Evolutionary conservation across 1,140 invertebrate genomes (phyloP), one percentile per base, ranked within the genome.

Genomic region (Bombus polaris): DNA sequence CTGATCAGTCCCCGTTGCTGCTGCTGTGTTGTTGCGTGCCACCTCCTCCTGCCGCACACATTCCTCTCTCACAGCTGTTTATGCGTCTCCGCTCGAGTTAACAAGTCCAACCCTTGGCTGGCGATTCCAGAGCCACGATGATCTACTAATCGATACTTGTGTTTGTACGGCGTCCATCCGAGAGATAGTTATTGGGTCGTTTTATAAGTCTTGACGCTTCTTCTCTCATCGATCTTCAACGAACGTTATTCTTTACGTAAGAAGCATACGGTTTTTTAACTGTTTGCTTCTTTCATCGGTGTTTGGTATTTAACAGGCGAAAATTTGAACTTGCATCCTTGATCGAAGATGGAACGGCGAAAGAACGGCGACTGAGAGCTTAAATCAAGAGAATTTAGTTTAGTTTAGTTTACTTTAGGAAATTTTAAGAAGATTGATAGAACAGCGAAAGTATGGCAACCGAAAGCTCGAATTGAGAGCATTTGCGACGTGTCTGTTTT

Each of bases 1-100:
- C 44, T 2, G 18, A 53, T 57, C 78, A 39, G 83, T 73, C 87
- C 84, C 42, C 85, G 47, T 65, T 74, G 88, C 68, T 86, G 72
- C 71, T 77, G 83, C 35, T 68, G 35, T 77, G 39, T 62, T 77
- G 71, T 72, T 72, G 39, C 39, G 70, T 47, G 28, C 37, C 53
- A n/a, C 10, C 28, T 37, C 15, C n/a, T 37, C 15, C n/a, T 37
- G 32, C 66, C 37, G 66, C 18, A 62, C 28, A n/a, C 37, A 42
- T 28, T 62, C 65, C 53, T 39, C 39, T 42, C 37, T 72, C 35
- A 47, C 53, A 37, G n/a, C 47, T 71, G 80, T 59, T 53, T 53
- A 15, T 77, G 66, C 32, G 76, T 77, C 59, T 77, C 59, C 47
- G 42, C 44, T 9, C 32, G 44, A 39, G 75, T 79, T 79, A 70